phyloP scores from a whole-genome alignment of 2,797 vertebrate genomes.

The Sylvia borin region DNA sequence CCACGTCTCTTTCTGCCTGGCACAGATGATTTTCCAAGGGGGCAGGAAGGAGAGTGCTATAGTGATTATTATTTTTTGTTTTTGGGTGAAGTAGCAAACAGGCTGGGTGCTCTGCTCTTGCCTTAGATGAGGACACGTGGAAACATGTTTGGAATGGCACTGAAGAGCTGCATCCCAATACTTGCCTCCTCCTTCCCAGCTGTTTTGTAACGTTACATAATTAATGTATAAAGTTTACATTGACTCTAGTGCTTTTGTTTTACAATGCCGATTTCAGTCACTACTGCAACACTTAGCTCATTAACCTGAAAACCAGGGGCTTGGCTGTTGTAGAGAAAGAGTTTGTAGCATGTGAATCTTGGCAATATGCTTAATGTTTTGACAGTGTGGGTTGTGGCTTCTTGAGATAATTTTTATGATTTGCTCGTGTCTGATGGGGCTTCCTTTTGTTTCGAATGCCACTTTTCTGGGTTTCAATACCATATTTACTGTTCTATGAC shows the following conservation, averaged over 20 bases:
- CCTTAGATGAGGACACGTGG: background rate
- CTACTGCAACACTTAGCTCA: background rate
- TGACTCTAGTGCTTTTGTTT: background rate
- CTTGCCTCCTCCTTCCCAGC: background rate
- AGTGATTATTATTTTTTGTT: background rate
- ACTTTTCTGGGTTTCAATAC: background rate
- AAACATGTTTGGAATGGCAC: background rate
- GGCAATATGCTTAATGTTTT: background rate
- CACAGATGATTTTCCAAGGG: background rate
- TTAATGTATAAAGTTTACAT: background rate
- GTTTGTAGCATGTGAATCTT: background rate
- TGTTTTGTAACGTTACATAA: background rate
- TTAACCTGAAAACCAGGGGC: background rate
- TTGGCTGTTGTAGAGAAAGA: background rate
- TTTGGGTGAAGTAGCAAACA: background rate
- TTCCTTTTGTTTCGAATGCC: background rate
- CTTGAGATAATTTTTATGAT: background rate
- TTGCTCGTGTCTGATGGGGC: background rate
- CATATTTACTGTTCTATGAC: background rate
- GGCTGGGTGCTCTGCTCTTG: background rate
- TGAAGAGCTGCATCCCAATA: background rate
- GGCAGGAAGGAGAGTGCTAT: background rate
- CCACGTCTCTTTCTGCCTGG: fast-evolving
- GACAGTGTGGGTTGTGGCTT: background rate
- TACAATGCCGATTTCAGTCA: background rate